Base-by-base conservation (phyloP, 2,797 vertebrate species). In the Muscicapa striata region DNA sequence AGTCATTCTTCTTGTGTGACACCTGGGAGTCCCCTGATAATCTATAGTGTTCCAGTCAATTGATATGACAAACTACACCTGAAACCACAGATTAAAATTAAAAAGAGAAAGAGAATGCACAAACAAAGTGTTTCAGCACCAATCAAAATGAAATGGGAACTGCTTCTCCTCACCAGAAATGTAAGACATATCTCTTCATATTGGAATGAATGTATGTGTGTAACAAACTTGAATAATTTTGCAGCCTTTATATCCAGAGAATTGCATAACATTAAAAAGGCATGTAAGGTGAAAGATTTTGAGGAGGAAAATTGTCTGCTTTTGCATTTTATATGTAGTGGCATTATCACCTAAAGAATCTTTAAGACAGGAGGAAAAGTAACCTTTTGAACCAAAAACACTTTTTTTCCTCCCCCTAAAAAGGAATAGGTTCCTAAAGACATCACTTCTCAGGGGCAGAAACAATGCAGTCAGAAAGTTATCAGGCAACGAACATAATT, bases 1-100 rank as follows among this genome's bases (percentile, higher is more conserved):
- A 97, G 78, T 95, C 77, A 93, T 97, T 89, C 89, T 95, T 96
- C 80, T 92, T 92, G 49, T 83, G 62, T 91, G 92, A 96, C 87
- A 89, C 85, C 84, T 92, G 69, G 62, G 89, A 84, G 90, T 96
- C 92, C 87, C 95, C 82, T 83, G 94, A 90, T 93, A 96, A 94
- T 95, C 70, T 94, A 18, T 0, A 78, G 51, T 55, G 75, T 90
- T 96, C n/a, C 52, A 95, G 82, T 61, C 1, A 9, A 94, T 55
- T 91, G 72, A 78, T 84, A 80, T 61, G 92, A 92, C 79, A 94
- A 95, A 95, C 89, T 89, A 90, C 75, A 96, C 80, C 73, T 93
- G 76, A 95, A 95, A 87, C 62, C 78, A 87, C 54, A 76, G 64
- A 82, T n/a, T 75, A 91, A 81, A 87, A 43, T 5, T 34, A 4